Base-by-base conservation (phyloP, 2,888 invertebrate genomes). In the Antheraea assamensis region DNA sequence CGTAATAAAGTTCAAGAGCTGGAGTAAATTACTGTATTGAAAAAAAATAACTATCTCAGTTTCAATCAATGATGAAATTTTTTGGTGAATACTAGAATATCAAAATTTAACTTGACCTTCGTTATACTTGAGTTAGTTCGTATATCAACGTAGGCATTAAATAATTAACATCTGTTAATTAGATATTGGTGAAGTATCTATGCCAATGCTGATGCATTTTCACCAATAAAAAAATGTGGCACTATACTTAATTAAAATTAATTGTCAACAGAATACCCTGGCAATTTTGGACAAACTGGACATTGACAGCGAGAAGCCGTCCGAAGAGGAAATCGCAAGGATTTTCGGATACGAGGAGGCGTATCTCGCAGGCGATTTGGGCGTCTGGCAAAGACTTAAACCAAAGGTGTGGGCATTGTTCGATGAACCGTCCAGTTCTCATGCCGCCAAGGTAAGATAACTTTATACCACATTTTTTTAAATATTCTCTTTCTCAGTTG, bases 221-320 rank as follows among this genome's bases (percentile, higher is more conserved):
- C 42, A 42, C 8, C 42, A 42, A 42, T 42, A 42, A 42, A 42
- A 42, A 42, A 42, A 42, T 42, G 13, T 13, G 3, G 35, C 2
- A 42, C 13, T n/a, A 52, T 52, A 52, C 7, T 52, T 21, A 52
- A 52, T 0, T 21, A 21, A 52, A 21, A 21, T 21, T 21, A 52
- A 76, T 85, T 84, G 81, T 86, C 75, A 47, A 31, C 97, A 99
- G 96, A 98, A 99, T 86, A 99, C 99, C 75, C 95, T 99, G 94
- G 98, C 98, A 30, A 99, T 99, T 82, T 95, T 99, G 88, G 99
- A 99, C 94, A 97, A 98, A 85, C 95, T 99, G 92, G 99, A 99
- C 94, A 96, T 98, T 83, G 99, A 99, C 93, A 97, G 98, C 76
- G 98, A 98, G 85, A 97, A 97, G 86, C 98, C 98, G 3, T 98